These are phyloP conservation scores for Elymnias hypermnestra DNA, from an alignment of 1,140 invertebrate species.

Conservation along the genomic window DNA sequence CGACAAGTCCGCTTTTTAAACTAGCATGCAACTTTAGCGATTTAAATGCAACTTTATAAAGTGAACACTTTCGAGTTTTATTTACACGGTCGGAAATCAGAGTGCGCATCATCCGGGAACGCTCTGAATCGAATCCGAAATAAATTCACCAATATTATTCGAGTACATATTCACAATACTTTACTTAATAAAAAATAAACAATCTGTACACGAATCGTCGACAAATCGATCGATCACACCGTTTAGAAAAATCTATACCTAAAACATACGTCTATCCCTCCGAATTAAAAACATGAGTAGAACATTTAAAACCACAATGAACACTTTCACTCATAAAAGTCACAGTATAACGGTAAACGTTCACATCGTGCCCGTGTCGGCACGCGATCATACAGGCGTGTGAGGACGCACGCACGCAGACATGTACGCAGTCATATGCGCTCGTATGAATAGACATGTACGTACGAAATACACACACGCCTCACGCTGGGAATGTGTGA, in stretches of 20 bases:
- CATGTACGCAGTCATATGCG: no score
- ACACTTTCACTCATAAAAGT: conserved; percentile 49
- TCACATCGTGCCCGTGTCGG: conserved; percentile 15
- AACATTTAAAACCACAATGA: conserved; percentile 62
- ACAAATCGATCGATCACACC: conserved; percentile 42
- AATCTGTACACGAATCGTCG: conserved; percentile 52
- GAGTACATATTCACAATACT: conserved; percentile 66
- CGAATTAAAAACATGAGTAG: conserved; percentile 61
- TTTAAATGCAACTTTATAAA: conserved; percentile 69
- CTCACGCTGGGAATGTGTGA: conserved; percentile 37
- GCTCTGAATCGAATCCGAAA: conserved; percentile 48
- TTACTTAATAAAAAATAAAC: conserved; percentile 51
- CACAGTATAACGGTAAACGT: conserved; percentile 9
- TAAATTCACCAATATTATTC: conserved; percentile 64
- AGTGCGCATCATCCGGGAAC: conserved; percentile 36
- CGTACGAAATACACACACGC: background rate
- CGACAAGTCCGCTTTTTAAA: conserved; percentile 30
- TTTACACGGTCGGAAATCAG: conserved; percentile 48
- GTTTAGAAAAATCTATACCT: conserved; percentile 45
- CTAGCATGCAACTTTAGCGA: conserved; percentile 67
- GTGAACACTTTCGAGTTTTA: conserved; percentile 69
- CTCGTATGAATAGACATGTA: no score
- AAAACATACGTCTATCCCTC: conserved; percentile 47
- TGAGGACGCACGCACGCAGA: conserved; percentile 4
- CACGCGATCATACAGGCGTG: background rate